Conservation (phyloP, 2,797 vertebrate species). For the Pelobates cultripes region DNA sequence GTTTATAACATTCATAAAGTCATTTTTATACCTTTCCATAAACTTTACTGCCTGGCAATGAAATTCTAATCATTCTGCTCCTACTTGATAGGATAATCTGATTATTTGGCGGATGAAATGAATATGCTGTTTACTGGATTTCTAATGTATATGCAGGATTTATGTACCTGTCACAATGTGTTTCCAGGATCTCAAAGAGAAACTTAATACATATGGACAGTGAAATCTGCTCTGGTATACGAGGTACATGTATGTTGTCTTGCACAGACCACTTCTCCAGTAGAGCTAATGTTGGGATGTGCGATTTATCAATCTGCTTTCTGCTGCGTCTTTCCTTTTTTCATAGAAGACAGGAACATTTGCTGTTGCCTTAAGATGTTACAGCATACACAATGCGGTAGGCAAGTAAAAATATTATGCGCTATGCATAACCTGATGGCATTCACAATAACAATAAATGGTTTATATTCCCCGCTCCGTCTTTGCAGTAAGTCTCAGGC, state of each 20-base stretch:
- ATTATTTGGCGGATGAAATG: conserved; percentile 52
- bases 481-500: conserved; percentile 1
- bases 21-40: conserved; percentile 53
- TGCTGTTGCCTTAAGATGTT: conserved; percentile 15
- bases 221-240: conserved; percentile 15
- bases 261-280: neutral
- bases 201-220: conserved; percentile 11
- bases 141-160: conserved; percentile 50
- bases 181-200: conserved; percentile 20
- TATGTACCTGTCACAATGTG: conserved; percentile 35
- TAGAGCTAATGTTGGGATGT: neutral
- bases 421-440: neutral
- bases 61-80: conserved; percentile 54
- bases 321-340: conserved; percentile 17
- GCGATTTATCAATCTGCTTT: conserved; percentile 33
- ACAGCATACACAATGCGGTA: conserved; percentile 16
- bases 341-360: conserved; percentile 30
- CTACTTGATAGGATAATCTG: conserved; percentile 54
- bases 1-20: conserved; percentile 53
- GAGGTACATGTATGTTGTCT: neutral
- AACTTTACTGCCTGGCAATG: conserved; percentile 52
- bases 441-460: neutral
- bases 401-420: neutral
- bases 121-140: conserved; percentile 54
- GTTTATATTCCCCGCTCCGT: neutral